Conservation (phyloP, 2,113 vertebrate genomes). For the Gulo gulo region DNA sequence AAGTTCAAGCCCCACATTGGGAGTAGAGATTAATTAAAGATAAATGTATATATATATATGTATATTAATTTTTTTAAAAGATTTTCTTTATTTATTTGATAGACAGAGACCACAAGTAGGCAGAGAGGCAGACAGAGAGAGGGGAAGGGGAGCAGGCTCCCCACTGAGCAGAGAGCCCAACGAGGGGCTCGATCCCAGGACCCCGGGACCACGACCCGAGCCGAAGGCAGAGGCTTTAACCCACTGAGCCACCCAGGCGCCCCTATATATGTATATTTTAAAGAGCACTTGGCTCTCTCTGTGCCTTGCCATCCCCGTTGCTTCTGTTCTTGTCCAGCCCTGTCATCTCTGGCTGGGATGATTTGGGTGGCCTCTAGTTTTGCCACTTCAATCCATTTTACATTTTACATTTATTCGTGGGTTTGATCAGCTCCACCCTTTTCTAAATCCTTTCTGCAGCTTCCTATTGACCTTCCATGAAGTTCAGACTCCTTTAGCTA, state of each 20-base stretch:
- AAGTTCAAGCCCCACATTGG: not conserved
- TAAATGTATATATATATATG: too few relatives aligned
- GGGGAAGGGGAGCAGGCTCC: too few relatives aligned
- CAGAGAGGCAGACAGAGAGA: too few relatives aligned
- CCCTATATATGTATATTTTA: too few relatives aligned
- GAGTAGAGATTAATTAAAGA: not conserved
- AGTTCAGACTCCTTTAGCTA: not conserved
- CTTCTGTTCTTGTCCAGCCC: not conserved
- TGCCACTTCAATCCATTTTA: constrained; percentile 28
- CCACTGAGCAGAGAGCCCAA: too few relatives aligned
- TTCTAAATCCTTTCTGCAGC: not conserved
- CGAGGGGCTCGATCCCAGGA: too few relatives aligned
- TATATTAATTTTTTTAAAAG: too few relatives aligned
- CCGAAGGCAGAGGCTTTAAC: too few relatives aligned
- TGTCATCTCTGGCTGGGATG: not conserved
- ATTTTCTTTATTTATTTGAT: too few relatives aligned
- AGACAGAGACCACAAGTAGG: too few relatives aligned
- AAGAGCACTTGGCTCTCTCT: not conserved
- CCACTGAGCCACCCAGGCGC: too few relatives aligned
- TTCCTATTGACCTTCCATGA: not conserved
- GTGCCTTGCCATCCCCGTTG: not conserved
- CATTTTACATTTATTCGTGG: not conserved
- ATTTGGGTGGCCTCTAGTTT: constrained; percentile 9
- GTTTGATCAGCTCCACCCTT: not conserved
- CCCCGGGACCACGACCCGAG: too few relatives aligned